Percentiles rank a stretch among this genome's conserved stretches.
Evolutionary conservation across 2,888 invertebrate species (phyloP).

Genomic region (Eucera pruinosa): DNA sequence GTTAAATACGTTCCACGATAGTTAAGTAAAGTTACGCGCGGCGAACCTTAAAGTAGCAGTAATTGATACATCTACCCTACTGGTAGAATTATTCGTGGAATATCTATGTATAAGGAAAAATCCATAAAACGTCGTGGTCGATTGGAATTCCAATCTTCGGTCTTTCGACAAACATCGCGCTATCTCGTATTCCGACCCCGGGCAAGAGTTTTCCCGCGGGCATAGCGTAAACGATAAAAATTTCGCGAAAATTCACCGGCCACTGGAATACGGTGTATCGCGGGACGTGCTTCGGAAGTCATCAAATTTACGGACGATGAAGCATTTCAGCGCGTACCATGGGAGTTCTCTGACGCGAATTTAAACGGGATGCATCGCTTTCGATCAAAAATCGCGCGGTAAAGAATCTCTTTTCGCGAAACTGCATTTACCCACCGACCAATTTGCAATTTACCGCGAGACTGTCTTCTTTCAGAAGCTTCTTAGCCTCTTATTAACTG

Average conservation of each 20-base stretch:
- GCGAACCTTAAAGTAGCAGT: too few relatives aligned
- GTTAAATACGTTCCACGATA: too few relatives aligned
- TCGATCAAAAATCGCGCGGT: conserved; percentile 28
- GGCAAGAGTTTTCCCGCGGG: background rate
- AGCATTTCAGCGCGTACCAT: conserved; percentile 24
- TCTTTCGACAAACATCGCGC: conserved; percentile 1
- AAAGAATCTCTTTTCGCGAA: conserved; percentile 19
- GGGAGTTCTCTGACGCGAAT: conserved; percentile 29
- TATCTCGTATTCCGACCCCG: conserved; percentile 3
- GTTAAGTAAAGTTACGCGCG: background rate
- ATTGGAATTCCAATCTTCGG: conserved; percentile 10
- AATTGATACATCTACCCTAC: too few relatives aligned
- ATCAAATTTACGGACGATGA: conserved; percentile 47
- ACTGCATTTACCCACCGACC: background rate
- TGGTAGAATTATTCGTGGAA: background rate
- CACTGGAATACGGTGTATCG: conserved; percentile 11
- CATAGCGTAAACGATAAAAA: conserved; percentile 25
- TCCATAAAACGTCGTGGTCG: background rate
- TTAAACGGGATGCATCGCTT: conserved; percentile 32
- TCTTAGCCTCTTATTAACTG: conserved; percentile 1
- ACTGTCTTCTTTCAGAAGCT: background rate
- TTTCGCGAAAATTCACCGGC: conserved; percentile 36
- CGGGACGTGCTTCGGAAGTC: conserved; percentile 22
- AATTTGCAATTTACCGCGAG: conserved; percentile 2
- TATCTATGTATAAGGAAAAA: background rate